phyloP scores from a whole-genome alignment of 2,797 vertebrate genomes.

The Pantherophis alleghaniensis region DNA sequence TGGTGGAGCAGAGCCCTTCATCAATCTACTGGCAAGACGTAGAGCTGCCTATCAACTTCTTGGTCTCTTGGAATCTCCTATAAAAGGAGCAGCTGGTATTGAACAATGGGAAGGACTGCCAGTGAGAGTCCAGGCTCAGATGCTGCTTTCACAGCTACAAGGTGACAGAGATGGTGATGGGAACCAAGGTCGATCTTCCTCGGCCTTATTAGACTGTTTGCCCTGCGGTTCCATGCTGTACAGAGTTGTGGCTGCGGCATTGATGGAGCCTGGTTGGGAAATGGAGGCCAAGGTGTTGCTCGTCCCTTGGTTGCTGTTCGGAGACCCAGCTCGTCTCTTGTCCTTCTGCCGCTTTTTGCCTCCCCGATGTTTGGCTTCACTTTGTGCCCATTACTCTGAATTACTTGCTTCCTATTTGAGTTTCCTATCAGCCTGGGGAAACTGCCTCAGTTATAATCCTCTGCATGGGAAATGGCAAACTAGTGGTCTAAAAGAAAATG shows the following conservation, averaged over 20 bases:
- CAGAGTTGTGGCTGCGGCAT: slow-evolving; percentile 55
- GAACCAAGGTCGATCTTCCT: not conserved
- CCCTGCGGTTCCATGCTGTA: slow-evolving; percentile 41
- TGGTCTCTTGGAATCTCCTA: not conserved
- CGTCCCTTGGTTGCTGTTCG: slow-evolving; percentile 73
- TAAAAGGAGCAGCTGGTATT: rapidly evolving
- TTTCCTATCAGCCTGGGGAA: slow-evolving; percentile 74
- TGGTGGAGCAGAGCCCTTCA: not conserved
- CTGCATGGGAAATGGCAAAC: slow-evolving; percentile 59
- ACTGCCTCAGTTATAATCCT: slow-evolving; percentile 73
- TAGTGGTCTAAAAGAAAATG: not conserved
- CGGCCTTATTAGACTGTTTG: slow-evolving; percentile 64
- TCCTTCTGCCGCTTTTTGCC: slow-evolving; percentile 72
- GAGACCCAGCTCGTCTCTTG: slow-evolving; percentile 43
- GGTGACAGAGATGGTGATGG: slow-evolving; percentile 36
- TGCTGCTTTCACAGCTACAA: slow-evolving; percentile 73
- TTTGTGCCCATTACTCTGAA: slow-evolving; percentile 63
- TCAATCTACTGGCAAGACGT: slow-evolving; percentile 48
- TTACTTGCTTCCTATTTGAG: slow-evolving; percentile 68
- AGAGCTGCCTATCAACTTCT: slow-evolving; percentile 55
- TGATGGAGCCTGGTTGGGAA: slow-evolving; percentile 33
- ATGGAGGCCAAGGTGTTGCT: slow-evolving; percentile 32
- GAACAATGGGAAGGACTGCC: not conserved
- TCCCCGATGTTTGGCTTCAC: slow-evolving; percentile 47
- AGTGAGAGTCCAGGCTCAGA: slow-evolving; percentile 67